Evolutionary conservation across 2,113 vertebrate species (phyloP).

Genomic region (Hypanus sabinus): DNA sequence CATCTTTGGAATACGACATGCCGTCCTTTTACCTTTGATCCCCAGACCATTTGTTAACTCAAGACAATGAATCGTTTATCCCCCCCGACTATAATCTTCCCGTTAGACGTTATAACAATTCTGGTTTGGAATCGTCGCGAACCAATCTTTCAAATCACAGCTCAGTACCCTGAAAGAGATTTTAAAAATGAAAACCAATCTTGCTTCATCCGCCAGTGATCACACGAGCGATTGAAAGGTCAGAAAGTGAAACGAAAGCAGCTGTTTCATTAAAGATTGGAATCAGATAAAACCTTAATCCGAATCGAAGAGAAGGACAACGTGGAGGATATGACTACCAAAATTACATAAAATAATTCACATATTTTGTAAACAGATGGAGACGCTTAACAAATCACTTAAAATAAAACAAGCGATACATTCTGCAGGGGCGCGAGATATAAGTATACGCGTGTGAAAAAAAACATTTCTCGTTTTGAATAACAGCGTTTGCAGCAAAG

Average conservation of each 20-base stretch:
- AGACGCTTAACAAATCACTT: neutral
- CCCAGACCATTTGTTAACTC: neutral
- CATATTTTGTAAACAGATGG: neutral
- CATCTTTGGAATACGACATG: constrained; percentile 44
- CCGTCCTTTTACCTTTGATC: neutral
- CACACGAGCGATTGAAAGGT: neutral
- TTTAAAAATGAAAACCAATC: neutral
- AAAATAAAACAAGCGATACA: neutral
- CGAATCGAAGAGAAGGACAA: neutral
- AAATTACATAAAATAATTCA: neutral
- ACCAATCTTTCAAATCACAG: neutral
- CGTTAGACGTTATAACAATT: neutral
- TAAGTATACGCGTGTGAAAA: neutral
- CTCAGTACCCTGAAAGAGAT: neutral
- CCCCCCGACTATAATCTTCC: neutral
- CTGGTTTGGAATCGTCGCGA: neutral
- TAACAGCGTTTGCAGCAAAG: neutral
- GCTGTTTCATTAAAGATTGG: neutral
- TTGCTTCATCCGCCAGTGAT: neutral
- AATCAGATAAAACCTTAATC: neutral
- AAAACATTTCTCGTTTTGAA: neutral
- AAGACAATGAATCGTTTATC: neutral
- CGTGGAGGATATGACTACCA: neutral
- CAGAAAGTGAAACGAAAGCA: neutral
- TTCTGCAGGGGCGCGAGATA: neutral